Conservation (phyloP, 2,113 vertebrate species). For the Carettochelys insculpta region DNA sequence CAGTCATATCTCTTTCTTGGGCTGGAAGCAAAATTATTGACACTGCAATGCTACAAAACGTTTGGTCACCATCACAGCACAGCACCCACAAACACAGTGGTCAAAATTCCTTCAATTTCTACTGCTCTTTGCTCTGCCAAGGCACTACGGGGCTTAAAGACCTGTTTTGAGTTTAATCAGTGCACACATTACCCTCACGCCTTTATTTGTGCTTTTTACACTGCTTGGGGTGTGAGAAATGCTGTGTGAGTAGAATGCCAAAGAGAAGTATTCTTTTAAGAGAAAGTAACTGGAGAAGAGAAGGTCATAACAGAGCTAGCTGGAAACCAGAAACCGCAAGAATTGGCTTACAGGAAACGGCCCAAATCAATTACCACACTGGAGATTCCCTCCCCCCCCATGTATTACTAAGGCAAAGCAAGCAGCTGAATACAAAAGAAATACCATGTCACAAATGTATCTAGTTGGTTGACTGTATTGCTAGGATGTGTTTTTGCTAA, state of each 20-base stretch:
- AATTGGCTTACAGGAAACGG: conserved; percentile 69
- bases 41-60: not conserved
- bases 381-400: conserved; percentile 42
- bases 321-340: conserved; percentile 70
- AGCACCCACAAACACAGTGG: not conserved
- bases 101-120: not conserved
- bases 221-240: not conserved
- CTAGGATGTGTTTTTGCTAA: not conserved
- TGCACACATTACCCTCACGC: not conserved
- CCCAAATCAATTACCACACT: conserved; percentile 60
- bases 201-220: conserved; percentile 35
- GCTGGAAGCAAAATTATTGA: not conserved
- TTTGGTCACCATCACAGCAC: not conserved
- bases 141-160: not conserved
- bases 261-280: conserved; percentile 21
- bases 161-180: not conserved
- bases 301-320: conserved; percentile 76
- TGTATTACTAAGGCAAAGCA: conserved; percentile 20
- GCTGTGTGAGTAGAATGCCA: conserved; percentile 27
- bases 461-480: not conserved
- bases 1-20: too few species aligned
- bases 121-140: not conserved
- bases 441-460: not conserved
- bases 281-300: not conserved
- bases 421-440: not conserved